phyloP scores from a whole-genome alignment of 1,140 invertebrate genomes.

The Trissolcus basalis region DNA sequence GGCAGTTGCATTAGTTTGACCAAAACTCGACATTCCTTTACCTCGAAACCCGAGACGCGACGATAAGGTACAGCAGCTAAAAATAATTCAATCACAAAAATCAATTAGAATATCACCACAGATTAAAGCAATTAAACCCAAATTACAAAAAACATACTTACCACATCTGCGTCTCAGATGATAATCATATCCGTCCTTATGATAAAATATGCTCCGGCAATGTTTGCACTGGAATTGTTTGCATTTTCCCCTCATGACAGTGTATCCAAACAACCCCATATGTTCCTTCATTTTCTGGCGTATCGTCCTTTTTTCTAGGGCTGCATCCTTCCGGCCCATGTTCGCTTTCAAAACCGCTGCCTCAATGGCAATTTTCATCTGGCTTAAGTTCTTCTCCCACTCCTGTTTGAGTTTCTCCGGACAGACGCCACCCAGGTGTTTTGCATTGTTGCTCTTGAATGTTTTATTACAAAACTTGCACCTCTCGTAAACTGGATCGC shows the following conservation, averaged over 20 bases:
- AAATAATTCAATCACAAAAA: too few species aligned
- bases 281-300: too few species aligned
- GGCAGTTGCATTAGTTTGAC: conserved; percentile 8
- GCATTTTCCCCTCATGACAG: neutral
- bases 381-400: neutral
- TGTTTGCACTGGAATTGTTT: neutral
- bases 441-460: neutral
- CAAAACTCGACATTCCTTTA: conserved; percentile 15
- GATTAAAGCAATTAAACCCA: neutral
- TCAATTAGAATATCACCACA: too few species aligned
- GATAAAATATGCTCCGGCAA: conserved; percentile 14
- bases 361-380: too few species aligned
- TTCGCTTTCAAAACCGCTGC: too few species aligned
- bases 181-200: conserved; percentile 19
- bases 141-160: conserved; percentile 1
- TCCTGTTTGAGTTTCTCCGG: conserved; percentile 25
- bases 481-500: conserved; percentile 16
- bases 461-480: conserved; percentile 23
- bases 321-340: too few species aligned
- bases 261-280: too few species aligned
- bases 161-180: conserved; percentile 11
- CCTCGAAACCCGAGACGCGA: neutral
- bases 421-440: conserved; percentile 10
- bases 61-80: neutral
- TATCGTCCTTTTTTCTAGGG: too few species aligned